A percentile compares a stretch with the other conserved stretches of the same genome.
Evolutionary conservation across 1,140 invertebrate genomes (phyloP).

Genomic region (Apis dorsata): DNA sequence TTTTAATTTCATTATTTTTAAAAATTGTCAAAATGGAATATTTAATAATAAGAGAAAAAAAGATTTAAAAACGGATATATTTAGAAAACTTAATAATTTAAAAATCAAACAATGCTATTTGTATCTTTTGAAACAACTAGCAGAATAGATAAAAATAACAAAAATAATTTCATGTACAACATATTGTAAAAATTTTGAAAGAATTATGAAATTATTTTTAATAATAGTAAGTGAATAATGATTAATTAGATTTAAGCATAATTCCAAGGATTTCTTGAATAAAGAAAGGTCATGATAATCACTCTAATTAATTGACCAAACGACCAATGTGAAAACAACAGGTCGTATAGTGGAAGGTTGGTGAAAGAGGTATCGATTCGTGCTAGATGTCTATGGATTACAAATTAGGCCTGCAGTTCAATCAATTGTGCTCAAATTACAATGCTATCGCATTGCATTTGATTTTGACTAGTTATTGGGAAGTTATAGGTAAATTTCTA

Average conservation of each 20-base stretch:
- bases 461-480: no score
- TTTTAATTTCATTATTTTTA: no score
- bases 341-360: conserved; percentile 19
- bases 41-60: no score
- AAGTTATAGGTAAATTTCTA: not conserved
- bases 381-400: conserved; percentile 49
- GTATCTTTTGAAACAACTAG: no score
- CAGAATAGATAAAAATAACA: no score
- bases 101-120: no score
- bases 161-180: no score
- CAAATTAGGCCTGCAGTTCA: conserved; percentile 62
- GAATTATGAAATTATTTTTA: not conserved
- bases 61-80: no score
- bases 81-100: no score
- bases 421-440: conserved; percentile 56
- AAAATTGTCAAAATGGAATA: no score
- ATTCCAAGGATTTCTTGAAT: not conserved
- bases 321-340: conserved; percentile 34
- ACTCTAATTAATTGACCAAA: conserved; percentile 52
- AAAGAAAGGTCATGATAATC: conserved; percentile 21
- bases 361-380: conserved; percentile 59
- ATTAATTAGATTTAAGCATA: conserved; percentile 1
- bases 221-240: no score
- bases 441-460: conserved; percentile 29
- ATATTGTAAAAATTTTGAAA: no score